Evolutionary conservation across 2,888 invertebrate genomes (phyloP).

Genomic region (Minunthozetes semirufus): DNA sequence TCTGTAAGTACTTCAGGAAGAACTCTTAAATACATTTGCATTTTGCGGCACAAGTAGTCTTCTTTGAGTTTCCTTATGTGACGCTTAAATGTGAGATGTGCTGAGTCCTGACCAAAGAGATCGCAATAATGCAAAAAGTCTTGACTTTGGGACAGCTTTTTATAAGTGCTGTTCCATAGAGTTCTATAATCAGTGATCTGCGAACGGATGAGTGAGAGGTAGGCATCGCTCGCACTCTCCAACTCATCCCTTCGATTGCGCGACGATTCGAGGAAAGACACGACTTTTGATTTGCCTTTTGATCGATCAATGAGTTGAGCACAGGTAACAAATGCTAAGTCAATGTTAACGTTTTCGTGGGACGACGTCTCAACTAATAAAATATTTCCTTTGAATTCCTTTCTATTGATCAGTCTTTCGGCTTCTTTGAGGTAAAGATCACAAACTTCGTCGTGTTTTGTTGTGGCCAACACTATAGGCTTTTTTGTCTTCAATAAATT

Average conservation of each 20-base stretch:
- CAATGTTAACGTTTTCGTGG: conserved; percentile 92
- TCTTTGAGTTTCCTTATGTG: conserved; percentile 74
- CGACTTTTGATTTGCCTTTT: conserved; percentile 58
- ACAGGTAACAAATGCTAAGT: conserved; percentile 70
- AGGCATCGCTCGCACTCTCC: conserved; percentile 83
- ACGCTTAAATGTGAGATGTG: conserved; percentile 67
- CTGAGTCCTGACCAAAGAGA: conserved; percentile 77
- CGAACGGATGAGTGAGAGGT: conserved; percentile 73
- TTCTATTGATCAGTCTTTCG: conserved; percentile 74
- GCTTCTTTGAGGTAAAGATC: conserved; percentile 81
- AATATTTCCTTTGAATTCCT: conserved; percentile 77
- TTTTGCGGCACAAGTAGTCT: conserved; percentile 67
- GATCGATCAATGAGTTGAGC: conserved; percentile 88
- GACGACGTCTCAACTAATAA: conserved; percentile 89
- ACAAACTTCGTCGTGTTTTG: conserved; percentile 88
- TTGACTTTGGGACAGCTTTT: conserved; percentile 74
- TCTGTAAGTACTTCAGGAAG: conserved; percentile 68
- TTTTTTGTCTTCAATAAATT: conserved; percentile 87
- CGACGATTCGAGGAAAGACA: conserved; percentile 74
- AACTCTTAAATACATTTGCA: conserved; percentile 68
- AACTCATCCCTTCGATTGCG: conserved; percentile 76
- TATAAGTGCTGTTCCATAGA: conserved; percentile 76
- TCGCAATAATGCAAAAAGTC: conserved; percentile 82
- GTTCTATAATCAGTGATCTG: conserved; percentile 62
- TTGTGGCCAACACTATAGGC: conserved; percentile 86